A percentile compares a stretch with the other conserved stretches of the same genome.
These are phyloP conservation scores for Muscidifurax raptorellus DNA, from an alignment of 1,140 invertebrate genomes.

Conservation along the genomic window DNA sequence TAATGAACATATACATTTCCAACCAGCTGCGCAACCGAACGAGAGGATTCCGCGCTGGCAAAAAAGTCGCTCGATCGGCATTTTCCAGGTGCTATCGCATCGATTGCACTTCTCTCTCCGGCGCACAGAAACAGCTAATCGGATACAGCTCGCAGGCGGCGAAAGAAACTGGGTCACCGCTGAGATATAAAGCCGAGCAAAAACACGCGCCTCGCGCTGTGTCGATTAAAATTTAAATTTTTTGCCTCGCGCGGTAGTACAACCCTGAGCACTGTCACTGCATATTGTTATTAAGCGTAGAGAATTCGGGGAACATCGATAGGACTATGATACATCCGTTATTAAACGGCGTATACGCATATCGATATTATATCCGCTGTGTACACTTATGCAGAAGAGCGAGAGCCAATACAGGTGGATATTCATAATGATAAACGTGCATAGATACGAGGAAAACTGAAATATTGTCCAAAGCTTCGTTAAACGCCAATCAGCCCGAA, in stretches of 20 bases:
- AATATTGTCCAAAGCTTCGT: background rate
- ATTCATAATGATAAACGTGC: background rate
- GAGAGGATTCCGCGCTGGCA: too few relatives aligned
- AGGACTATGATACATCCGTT: background rate
- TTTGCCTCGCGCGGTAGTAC: background rate
- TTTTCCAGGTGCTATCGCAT: too few relatives aligned
- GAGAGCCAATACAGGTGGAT: background rate
- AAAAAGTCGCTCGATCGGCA: too few relatives aligned
- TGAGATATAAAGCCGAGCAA: background rate
- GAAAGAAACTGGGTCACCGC: background rate
- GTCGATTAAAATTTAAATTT: background rate
- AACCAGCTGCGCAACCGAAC: too few relatives aligned
- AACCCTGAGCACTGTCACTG: too few relatives aligned
- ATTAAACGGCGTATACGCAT: background rate
- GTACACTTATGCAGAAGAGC: background rate
- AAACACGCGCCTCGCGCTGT: background rate
- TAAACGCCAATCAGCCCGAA: background rate
- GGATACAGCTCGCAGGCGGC: background rate
- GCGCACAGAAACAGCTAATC: background rate
- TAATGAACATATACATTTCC: too few relatives aligned
- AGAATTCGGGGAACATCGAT: background rate
- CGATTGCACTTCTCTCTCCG: background rate
- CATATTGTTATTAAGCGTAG: background rate
- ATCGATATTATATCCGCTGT: background rate
- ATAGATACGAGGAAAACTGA: background rate